Evolutionary conservation across 2,797 vertebrate species (phyloP).

Genomic region (Fistularia tabacaria): DNA sequence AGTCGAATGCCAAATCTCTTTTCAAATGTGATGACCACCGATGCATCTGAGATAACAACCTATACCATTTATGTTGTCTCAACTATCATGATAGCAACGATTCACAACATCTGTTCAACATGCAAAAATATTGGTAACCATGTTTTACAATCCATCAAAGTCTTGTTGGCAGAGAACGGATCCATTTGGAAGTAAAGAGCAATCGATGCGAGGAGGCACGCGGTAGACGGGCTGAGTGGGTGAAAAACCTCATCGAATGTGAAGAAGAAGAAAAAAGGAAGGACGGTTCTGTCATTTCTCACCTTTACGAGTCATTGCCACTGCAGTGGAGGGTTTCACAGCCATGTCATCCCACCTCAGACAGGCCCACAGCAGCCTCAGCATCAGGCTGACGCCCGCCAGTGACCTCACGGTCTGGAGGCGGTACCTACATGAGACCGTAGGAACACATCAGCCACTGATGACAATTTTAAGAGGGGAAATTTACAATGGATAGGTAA

Average conservation of each 20-base stretch:
- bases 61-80: too few species aligned
- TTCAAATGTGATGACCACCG: too few species aligned
- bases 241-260: too few species aligned
- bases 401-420: slow-evolving; percentile 94
- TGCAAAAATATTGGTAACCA: too few species aligned
- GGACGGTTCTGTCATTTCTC: background rate
- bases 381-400: slow-evolving; percentile 94
- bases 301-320: slow-evolving; percentile 92
- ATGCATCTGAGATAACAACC: too few species aligned
- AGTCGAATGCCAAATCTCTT: too few species aligned
- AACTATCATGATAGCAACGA: too few species aligned
- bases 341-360: slow-evolving; percentile 98
- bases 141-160: too few species aligned
- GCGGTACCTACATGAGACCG: slow-evolving; percentile 79
- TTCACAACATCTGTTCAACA: too few species aligned
- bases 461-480: background rate
- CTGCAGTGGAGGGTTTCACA: slow-evolving; percentile 87
- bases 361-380: slow-evolving; percentile 92
- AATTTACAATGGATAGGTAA: background rate
- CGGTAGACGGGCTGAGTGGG: too few species aligned
- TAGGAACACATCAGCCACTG: background rate
- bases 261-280: too few species aligned
- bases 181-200: background rate
- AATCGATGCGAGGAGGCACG: too few species aligned
- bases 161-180: background rate